These are phyloP conservation scores for Aphis gossypii DNA, from an alignment of 1,140 invertebrate species.

Conservation along the genomic window DNA sequence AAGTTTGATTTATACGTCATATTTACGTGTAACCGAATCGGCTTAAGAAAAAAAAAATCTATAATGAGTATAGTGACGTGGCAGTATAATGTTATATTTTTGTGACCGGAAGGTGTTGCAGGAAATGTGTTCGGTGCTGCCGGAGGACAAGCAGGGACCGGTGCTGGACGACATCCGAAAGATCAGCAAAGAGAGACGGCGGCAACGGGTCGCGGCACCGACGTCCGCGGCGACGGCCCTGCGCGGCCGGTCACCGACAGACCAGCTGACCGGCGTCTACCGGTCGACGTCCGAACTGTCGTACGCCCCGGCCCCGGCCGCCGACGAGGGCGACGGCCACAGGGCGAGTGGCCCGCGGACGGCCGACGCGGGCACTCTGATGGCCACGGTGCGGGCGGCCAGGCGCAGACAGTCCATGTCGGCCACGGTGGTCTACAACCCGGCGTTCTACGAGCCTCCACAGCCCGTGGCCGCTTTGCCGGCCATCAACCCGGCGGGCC, in stretches of 20 bases:
- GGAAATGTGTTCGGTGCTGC: slow-evolving; percentile 64
- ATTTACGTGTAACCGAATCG: no score
- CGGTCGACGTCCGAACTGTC: slow-evolving; percentile 59
- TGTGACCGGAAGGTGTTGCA: slow-evolving; percentile 64
- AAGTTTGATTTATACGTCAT: no score
- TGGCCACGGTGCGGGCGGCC: slow-evolving; percentile 60
- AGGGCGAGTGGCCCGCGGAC: background rate
- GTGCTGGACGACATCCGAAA: slow-evolving; percentile 65
- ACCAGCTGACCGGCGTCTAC: slow-evolving; percentile 47
- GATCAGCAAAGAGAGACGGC: slow-evolving; percentile 63
- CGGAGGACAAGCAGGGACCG: slow-evolving; percentile 63
- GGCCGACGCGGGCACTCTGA: background rate
- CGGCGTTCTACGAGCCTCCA: slow-evolving; percentile 59
- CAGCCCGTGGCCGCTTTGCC: background rate
- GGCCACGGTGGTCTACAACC: slow-evolving; percentile 59
- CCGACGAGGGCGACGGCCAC: background rate
- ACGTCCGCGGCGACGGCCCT: background rate
- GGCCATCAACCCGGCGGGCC: slow-evolving; percentile 50
- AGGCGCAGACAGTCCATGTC: slow-evolving; percentile 59
- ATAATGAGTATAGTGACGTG: background rate
- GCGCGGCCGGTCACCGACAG: background rate
- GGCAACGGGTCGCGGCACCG: background rate
- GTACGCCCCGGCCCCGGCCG: background rate
- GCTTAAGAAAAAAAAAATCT: background rate
- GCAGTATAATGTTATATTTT: background rate